These are phyloP conservation scores for Eurytoma californica DNA, from an alignment of 2,888 invertebrate species.

Conservation along the genomic window DNA sequence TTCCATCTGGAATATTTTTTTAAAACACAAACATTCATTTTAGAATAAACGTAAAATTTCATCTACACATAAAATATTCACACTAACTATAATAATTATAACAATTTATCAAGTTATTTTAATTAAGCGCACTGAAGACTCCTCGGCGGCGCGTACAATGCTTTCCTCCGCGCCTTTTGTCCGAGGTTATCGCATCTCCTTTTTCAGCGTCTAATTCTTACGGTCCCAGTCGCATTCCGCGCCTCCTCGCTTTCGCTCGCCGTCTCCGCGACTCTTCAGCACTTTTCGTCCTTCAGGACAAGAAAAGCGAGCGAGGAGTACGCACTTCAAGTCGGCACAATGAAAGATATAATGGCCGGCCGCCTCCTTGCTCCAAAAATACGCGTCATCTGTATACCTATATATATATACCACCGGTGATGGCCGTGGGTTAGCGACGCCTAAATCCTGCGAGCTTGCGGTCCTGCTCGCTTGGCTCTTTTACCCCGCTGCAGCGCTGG, in stretches of 20 bases:
- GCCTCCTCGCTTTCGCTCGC: conserved; percentile 44
- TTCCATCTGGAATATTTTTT: too few relatives aligned
- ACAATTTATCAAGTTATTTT: too few relatives aligned
- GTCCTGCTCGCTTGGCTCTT: conserved; percentile 10
- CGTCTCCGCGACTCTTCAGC: conserved; percentile 26
- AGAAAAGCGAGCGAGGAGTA: conserved; percentile 35
- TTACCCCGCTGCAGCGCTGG: conserved; percentile 5
- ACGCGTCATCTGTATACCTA: neutral
- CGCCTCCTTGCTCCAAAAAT: conserved; percentile 13
- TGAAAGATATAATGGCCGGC: conserved; percentile 8
- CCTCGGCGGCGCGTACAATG: neutral
- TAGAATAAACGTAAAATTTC: too few relatives aligned
- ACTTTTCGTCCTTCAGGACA: conserved; percentile 37
- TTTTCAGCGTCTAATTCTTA: neutral
- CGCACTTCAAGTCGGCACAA: conserved; percentile 32
- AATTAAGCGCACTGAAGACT: neutral
- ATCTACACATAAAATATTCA: too few relatives aligned
- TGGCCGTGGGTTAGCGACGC: neutral
- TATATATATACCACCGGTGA: neutral
- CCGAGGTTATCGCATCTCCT: neutral
- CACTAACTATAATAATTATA: too few relatives aligned
- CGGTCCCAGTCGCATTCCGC: conserved; percentile 4
- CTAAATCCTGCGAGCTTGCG: conserved; percentile 25
- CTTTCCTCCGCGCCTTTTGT: neutral
- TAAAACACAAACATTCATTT: too few relatives aligned